These are phyloP conservation scores for Phalanger gymnotis DNA, from an alignment of 2,797 vertebrate genomes.

Conservation along the genomic window DNA sequence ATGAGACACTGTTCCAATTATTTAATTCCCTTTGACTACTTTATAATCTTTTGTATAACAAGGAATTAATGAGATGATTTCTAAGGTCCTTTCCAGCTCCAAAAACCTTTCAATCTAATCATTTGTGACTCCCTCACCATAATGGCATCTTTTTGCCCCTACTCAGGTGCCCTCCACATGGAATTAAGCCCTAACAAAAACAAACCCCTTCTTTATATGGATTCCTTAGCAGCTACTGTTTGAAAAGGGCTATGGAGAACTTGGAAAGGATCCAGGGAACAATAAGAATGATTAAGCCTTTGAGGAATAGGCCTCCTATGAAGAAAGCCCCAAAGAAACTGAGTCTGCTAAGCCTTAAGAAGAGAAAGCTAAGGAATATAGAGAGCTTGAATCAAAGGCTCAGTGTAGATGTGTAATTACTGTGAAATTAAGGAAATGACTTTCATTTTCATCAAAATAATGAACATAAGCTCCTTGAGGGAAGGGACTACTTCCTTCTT, in stretches of 20 bases:
- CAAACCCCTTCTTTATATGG: conserved; percentile 53
- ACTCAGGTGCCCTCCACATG: neutral
- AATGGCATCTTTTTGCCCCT: neutral
- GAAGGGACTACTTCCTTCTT: neutral
- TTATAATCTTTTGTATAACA: neutral
- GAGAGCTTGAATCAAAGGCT: neutral
- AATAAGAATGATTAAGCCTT: neutral
- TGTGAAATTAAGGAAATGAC: neutral
- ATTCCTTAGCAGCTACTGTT: conserved; percentile 44
- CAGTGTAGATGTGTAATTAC: neutral
- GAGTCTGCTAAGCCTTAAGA: neutral
- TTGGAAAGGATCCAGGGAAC: neutral
- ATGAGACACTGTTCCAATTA: neutral
- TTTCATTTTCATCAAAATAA: neutral
- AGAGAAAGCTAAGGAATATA: neutral
- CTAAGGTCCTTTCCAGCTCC: neutral
- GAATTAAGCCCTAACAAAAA: conserved; percentile 46
- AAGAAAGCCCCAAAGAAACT: conserved; percentile 3
- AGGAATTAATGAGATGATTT: neutral
- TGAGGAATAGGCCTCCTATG: conserved; percentile 14
- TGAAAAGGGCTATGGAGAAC: neutral
- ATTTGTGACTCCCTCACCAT: neutral
- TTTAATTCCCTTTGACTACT: neutral
- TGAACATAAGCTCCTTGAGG: neutral
- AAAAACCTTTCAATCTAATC: neutral